Base-by-base conservation (phyloP, 1,140 invertebrate species). In the Trissolcus basalis region DNA sequence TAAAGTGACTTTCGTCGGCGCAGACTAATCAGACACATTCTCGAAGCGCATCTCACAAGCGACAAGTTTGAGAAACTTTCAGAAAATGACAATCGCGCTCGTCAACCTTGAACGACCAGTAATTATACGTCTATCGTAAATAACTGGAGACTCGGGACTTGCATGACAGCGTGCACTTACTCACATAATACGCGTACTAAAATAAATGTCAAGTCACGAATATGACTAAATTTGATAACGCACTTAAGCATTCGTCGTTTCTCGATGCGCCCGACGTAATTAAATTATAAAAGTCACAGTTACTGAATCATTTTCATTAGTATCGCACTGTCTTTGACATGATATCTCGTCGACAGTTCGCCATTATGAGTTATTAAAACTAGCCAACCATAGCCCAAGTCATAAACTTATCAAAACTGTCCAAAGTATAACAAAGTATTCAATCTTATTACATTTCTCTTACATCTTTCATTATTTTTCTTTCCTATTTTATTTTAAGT, bases 71-170 rank as follows among this genome's bases (percentile, higher is more conserved):
- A 63, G 70, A 74, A 74, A 74, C 69, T 78, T 78, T 73, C 59
- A 78, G 69, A 78, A 73, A 78, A 78, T 78, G 76, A 78, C 76
- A 78, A 78, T 74, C 53, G 67, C 63, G 76, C 69, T 71, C 77
- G 70, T 67, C 71, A 78, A 74, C 77, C 77, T 78, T 78, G 77
- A 78, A 78, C 77, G 71, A 53, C 35, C 65, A 60, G 77, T 74
- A 78, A 78, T 78, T 78, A 78, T 71, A 74, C 63, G 71, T 74
- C 44, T 67, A 44, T 74, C 71, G 70, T 78, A 78, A 78, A 78
- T 74, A 78, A 74, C 76, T 78, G 55, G 50, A 67, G 76, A 70
- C 65, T 67, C 45, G 76, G 74, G 65, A 44, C 61, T 74, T 43
- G 77, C 67, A 74, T 74, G 77, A 78, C 71, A 78, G 71, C 77